A percentile compares a stretch with the other conserved stretches of the same genome.
These are phyloP conservation scores for Bombus turneri DNA, from an alignment of 1,140 invertebrate species.

Conservation along the genomic window DNA sequence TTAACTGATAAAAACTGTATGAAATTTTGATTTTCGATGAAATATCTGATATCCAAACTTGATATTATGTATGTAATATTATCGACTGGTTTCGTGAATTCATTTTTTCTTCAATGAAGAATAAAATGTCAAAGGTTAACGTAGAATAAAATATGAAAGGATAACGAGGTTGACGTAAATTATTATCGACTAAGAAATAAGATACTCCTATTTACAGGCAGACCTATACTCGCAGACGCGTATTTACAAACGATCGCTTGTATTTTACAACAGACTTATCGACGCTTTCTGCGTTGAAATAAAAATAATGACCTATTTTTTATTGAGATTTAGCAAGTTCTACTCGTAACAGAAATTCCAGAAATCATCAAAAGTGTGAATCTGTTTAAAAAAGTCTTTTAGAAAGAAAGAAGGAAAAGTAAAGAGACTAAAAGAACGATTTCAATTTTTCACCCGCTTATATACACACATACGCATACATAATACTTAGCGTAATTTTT, in stretches of 20 bases:
- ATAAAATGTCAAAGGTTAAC: neutral
- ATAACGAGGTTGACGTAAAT: neutral
- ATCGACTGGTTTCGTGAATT: neutral
- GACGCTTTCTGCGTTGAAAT: neutral
- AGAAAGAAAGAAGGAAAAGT: neutral
- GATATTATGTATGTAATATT: neutral
- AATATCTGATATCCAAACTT: neutral
- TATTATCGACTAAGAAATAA: constrained; percentile 22
- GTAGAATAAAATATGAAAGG: neutral
- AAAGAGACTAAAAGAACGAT: neutral
- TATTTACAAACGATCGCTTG: constrained; percentile 36
- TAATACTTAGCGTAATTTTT: neutral
- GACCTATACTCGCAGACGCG: constrained; percentile 14
- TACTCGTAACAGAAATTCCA: neutral
- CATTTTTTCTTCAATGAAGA: neutral
- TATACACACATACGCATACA: neutral
- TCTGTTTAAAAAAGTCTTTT: neutral
- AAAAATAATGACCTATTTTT: neutral
- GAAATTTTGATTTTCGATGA: neutral
- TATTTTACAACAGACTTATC: constrained; percentile 8
- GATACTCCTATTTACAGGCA: constrained; percentile 51
- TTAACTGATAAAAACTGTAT: neutral
- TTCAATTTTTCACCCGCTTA: neutral
- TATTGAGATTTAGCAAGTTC: neutral
- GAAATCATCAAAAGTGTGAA: neutral